A percentile compares a stretch with the other conserved stretches of the same genome.
These are phyloP conservation scores for Nannobrachium achirus DNA, from an alignment of 2,113 vertebrate species.

Conservation along the genomic window DNA sequence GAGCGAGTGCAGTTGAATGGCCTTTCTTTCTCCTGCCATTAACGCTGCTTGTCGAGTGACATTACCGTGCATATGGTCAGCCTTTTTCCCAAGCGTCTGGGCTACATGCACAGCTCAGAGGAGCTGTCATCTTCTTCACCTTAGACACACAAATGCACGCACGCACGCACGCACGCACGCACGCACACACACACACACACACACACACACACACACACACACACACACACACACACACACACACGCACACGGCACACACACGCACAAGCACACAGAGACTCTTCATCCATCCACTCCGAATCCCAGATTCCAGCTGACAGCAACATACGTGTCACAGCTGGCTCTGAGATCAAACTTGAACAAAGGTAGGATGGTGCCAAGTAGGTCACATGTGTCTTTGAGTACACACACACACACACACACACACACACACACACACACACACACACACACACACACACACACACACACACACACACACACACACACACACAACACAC, in stretches of 20 bases:
- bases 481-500: neutral
- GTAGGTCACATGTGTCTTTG: slow-evolving; percentile 56
- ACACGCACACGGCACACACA: slow-evolving; percentile 11
- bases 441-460: neutral
- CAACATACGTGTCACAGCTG: slow-evolving; percentile 70
- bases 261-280: neutral
- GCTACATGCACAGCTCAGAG: slow-evolving; percentile 59
- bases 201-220: slow-evolving; percentile 11
- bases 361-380: slow-evolving; percentile 72
- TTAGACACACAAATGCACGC: slow-evolving; percentile 30
- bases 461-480: slow-evolving; percentile 17
- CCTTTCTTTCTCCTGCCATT: slow-evolving; percentile 58
- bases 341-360: slow-evolving; percentile 65
- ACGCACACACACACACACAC: slow-evolving; percentile 30
- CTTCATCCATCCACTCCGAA: slow-evolving; percentile 42
- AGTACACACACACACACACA: slow-evolving; percentile 26
- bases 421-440: neutral
- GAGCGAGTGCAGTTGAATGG: slow-evolving; percentile 53
- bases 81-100: slow-evolving; percentile 60
- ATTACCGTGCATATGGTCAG: slow-evolving; percentile 74
- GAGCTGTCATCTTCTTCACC: slow-evolving; percentile 68
- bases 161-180: neutral
- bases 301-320: slow-evolving; percentile 74
- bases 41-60: slow-evolving; percentile 56
- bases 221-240: neutral